Evolutionary conservation across 2,888 invertebrate species (phyloP).

Genomic region (Syritta pipiens): DNA sequence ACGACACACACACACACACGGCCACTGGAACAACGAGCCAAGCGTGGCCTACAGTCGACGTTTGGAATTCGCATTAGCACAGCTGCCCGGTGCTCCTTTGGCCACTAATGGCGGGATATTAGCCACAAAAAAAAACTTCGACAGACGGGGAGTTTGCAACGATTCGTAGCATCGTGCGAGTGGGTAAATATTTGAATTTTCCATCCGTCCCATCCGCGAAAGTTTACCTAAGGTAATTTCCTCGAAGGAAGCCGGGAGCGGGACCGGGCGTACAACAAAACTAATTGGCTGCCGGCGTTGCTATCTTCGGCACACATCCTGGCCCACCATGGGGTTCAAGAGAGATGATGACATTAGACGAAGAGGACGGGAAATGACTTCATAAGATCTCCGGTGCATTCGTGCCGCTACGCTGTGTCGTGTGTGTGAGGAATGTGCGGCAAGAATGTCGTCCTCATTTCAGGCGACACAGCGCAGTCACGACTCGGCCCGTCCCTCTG

Average conservation of each 20-base stretch:
- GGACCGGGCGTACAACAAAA: slow-evolving; percentile 57
- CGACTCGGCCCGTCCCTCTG: slow-evolving; percentile 46
- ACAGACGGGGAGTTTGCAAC: slow-evolving; percentile 15
- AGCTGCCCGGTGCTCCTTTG: slow-evolving; percentile 67
- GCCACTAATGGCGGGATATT: slow-evolving; percentile 61
- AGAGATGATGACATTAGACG: slow-evolving; percentile 66
- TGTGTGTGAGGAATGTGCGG: slow-evolving; percentile 45
- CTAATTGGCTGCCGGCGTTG: slow-evolving; percentile 65
- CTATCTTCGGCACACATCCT: slow-evolving; percentile 58
- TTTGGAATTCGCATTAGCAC: slow-evolving; percentile 68
- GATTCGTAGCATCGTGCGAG: slow-evolving; percentile 60
- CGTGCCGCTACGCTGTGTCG: background rate
- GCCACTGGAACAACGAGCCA: slow-evolving; percentile 46
- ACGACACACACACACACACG: slow-evolving; percentile 21
- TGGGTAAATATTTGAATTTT: slow-evolving; percentile 64
- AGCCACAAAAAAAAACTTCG: slow-evolving; percentile 7
- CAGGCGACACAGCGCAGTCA: too few relatives aligned
- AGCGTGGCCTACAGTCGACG: slow-evolving; percentile 51
- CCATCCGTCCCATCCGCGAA: slow-evolving; percentile 61
- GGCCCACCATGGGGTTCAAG: slow-evolving; percentile 56
- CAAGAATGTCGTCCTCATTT: slow-evolving; percentile 58
- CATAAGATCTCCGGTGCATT: too few relatives aligned
- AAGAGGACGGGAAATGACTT: too few relatives aligned
- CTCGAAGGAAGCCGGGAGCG: slow-evolving; percentile 50
- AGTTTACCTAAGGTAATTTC: slow-evolving; percentile 69